Base-by-base conservation (phyloP, 2,888 invertebrate species). In the Tachina fera region DNA sequence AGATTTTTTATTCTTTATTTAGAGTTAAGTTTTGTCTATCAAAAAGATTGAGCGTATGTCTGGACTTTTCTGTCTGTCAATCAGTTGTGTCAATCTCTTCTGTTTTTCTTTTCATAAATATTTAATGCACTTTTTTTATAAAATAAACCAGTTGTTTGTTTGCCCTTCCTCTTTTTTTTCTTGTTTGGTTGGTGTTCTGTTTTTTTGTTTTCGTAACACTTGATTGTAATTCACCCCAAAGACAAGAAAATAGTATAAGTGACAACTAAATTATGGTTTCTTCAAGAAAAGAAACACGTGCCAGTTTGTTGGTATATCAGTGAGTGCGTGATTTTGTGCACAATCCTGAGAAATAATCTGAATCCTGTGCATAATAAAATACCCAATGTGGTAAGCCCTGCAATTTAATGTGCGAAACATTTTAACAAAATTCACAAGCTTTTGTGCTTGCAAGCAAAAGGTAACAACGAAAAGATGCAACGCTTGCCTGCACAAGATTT, bases 231-330 rank as follows among this genome's bases (percentile, higher is more conserved):
- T 53, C 67, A 75, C 39, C 60, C 75, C 81, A 41, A n/a, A 63
- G 14, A 56, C 45, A 58, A 16, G 2, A 60, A 31, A 51, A 70
- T 41, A 22, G 75, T 78, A 71, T 78, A 83, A 86, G 83, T 76
- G 79, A 82, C 83, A 86, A 86, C 85, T 86, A 86, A 86, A 86
- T 86, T 86, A 86, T 83, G 85, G 83, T 83, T 86, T 83, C 71
- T 60, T 6, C 41, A 75, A 71, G 65, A 78, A 82, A 86, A 75
- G 53, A 6, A 79, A 68, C 84, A 86, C 82, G 83, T 83, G 79
- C 60, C 82, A 60, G 51, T 71, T 65, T 53, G 31, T 72, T 65
- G 60, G 49, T 72, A 14, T 68, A 60, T 65, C 56, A 65, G 11
- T 22, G 71, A 31, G 53, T 45, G 60, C 45, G 39, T 72, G 63